phyloP scores from a whole-genome alignment of 2,113 vertebrate genomes.

The Stegostoma tigrinum region DNA sequence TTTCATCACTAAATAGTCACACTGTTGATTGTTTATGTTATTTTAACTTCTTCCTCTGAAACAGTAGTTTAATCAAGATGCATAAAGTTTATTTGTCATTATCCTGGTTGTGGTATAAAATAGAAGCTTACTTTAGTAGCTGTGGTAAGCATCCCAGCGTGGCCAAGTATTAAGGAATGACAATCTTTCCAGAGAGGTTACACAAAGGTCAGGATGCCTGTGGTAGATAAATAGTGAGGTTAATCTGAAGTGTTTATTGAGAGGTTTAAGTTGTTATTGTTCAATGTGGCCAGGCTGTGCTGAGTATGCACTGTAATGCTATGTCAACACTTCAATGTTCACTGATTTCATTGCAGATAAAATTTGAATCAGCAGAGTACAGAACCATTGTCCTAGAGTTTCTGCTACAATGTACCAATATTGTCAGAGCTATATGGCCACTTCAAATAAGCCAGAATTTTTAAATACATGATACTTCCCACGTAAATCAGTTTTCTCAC shows the following conservation, averaged over 20 bases:
- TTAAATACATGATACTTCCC: neutral
- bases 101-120: neutral
- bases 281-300: neutral
- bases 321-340: neutral
- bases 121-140: neutral
- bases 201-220: constrained; percentile 16
- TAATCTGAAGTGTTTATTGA: constrained; percentile 33
- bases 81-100: neutral
- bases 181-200: neutral
- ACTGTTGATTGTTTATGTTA: neutral
- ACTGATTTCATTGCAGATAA: neutral
- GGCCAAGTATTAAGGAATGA: constrained; percentile 30
- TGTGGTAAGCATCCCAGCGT: constrained; percentile 16
- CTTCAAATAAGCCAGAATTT: neutral
- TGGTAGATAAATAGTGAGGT: constrained; percentile 12
- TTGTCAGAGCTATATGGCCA: no score
- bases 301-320: neutral
- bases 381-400: neutral
- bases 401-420: neutral
- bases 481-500: neutral
- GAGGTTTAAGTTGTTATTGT: constrained; percentile 6
- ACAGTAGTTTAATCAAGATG: neutral
- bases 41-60: neutral
- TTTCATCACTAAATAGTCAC: neutral
- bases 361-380: neutral